Percentiles rank a stretch among this genome's conserved stretches.
phyloP scores from a whole-genome alignment of 2,888 invertebrate species.

The Esperia sulphurella region DNA sequence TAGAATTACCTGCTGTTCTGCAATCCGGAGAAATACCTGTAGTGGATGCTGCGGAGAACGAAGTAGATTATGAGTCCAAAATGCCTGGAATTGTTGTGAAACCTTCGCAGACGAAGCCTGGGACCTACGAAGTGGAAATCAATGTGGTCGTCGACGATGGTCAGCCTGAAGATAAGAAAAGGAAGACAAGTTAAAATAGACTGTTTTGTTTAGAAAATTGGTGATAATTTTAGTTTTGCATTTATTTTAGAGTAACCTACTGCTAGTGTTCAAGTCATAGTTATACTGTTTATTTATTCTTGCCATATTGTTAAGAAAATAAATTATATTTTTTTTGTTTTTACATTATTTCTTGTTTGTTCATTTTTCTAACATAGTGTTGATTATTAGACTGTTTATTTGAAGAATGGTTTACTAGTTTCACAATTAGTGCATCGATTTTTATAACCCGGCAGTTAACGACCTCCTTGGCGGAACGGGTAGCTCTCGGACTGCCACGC shows the following conservation, averaged over 20 bases:
- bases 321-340: conserved; percentile 13
- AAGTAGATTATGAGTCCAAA: conserved; percentile 49
- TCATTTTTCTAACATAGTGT: not conserved
- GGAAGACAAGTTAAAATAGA: conserved; percentile 7
- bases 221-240: conserved; percentile 28
- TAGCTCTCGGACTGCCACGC: too few relatives aligned
- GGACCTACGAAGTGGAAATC: conserved; percentile 26
- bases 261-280: conserved; percentile 18
- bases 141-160: conserved; percentile 57
- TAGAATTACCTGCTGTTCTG: not conserved
- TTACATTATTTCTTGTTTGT: not conserved
- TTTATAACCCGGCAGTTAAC: too few relatives aligned
- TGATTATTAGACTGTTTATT: too few relatives aligned
- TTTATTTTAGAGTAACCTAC: conserved; percentile 28
- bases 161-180: conserved; percentile 43
- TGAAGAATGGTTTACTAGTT: too few relatives aligned
- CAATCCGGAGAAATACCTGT: conserved; percentile 6
- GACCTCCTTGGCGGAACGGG: too few relatives aligned
- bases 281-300: conserved; percentile 48
- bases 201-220: conserved; percentile 11
- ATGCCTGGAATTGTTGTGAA: conserved; percentile 30
- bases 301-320: conserved; percentile 43
- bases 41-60: conserved; percentile 35
- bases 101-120: conserved; percentile 22
- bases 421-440: too few relatives aligned